Evolutionary conservation across 2,113 vertebrate species (phyloP).

Genomic region (Muscicapa adusta): DNA sequence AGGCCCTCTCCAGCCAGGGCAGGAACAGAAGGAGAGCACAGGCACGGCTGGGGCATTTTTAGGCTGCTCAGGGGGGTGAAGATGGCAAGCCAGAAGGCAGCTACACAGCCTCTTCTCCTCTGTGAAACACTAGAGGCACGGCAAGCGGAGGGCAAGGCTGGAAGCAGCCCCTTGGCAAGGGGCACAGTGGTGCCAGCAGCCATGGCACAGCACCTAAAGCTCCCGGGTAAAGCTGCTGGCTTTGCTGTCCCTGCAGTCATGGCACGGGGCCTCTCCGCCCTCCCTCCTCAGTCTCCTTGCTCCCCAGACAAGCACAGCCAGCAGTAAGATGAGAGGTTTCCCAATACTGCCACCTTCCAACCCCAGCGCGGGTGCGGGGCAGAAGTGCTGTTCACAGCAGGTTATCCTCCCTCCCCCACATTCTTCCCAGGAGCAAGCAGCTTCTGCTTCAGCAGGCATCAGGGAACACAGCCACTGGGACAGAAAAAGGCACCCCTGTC

Average conservation of each 20-base stretch:
- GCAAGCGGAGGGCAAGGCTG: background rate
- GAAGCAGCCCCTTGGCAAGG: background rate
- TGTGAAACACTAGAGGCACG: rapidly evolving
- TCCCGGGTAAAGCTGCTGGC: rapidly evolving
- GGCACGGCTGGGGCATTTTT: rapidly evolving
- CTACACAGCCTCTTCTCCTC: background rate
- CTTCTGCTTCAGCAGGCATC: background rate
- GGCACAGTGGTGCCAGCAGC: background rate
- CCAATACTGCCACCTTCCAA: background rate
- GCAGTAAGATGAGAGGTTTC: slow-evolving; percentile 46
- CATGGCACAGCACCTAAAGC: rapidly evolving
- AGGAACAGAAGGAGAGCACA: background rate
- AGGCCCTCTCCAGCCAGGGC: background rate
- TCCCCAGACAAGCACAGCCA: background rate
- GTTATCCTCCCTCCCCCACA: background rate
- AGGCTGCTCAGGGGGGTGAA: background rate
- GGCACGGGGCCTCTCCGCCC: background rate
- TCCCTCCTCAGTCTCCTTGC: slow-evolving; percentile 16
- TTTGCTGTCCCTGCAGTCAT: rapidly evolving
- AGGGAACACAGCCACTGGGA: background rate
- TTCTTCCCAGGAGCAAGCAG: background rate
- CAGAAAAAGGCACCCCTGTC: background rate
- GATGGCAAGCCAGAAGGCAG: background rate
- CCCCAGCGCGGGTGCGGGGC: background rate
- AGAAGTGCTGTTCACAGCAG: slow-evolving; percentile 10